Evolutionary conservation across 1,140 invertebrate genomes (phyloP).

Genomic region (Sitodiplosis mosellana): DNA sequence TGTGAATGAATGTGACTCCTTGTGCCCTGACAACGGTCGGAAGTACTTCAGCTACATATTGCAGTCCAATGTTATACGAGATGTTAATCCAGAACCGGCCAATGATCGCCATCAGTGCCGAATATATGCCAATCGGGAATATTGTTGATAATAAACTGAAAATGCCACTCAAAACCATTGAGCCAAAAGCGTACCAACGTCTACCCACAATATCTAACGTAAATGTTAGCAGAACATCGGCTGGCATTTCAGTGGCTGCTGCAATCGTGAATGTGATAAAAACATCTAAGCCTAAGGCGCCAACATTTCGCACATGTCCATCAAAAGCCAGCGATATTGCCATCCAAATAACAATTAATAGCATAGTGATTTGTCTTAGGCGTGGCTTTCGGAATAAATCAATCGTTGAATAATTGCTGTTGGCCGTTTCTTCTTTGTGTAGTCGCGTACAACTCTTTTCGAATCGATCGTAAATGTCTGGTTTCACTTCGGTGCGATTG

Average conservation of each 20-base stretch:
- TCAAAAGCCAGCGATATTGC: constrained; percentile 70
- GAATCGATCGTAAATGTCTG: constrained; percentile 51
- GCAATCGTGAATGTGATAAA: constrained; percentile 72
- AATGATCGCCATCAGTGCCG: constrained; percentile 51
- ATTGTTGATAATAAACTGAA: constrained; percentile 57
- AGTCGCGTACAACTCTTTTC: constrained; percentile 20
- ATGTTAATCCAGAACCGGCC: constrained; percentile 72
- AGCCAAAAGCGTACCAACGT: constrained; percentile 63
- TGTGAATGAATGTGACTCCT: constrained; percentile 65
- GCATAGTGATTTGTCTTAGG: constrained; percentile 45
- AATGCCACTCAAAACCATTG: constrained; percentile 57
- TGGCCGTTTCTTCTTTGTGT: constrained; percentile 43
- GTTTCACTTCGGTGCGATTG: constrained; percentile 53
- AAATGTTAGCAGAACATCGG: constrained; percentile 60
- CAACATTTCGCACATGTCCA: constrained; percentile 68
- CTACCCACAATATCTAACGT: constrained; percentile 65
- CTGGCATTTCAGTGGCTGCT: constrained; percentile 49
- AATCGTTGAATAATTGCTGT: constrained; percentile 50
- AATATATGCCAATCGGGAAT: constrained; percentile 43
- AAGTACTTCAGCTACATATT: constrained; percentile 70
- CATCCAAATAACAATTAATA: constrained; percentile 72
- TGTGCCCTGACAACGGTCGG: constrained; percentile 73
- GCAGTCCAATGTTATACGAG: constrained; percentile 74
- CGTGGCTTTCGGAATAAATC: constrained; percentile 59
- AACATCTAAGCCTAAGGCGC: constrained; percentile 56